Conservation (phyloP, 2,888 invertebrate genomes). For the Eupithecia tripunctaria region DNA sequence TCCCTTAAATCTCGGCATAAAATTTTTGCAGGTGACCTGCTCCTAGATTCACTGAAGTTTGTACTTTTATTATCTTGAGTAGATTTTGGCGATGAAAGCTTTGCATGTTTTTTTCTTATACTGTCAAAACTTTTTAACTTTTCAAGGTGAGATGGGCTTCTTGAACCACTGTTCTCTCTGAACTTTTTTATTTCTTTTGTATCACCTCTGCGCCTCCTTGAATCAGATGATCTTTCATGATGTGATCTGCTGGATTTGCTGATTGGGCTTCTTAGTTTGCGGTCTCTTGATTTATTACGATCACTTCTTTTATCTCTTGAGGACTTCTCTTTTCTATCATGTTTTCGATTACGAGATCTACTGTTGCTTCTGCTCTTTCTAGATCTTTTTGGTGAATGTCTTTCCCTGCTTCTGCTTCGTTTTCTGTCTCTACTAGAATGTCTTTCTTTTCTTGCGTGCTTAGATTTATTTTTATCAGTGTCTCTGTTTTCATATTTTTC, state of each 20-base stretch:
- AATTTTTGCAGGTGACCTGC: slow-evolving; percentile 1
- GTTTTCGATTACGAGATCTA: slow-evolving; percentile 31
- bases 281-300: slow-evolving; percentile 20
- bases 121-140: slow-evolving; percentile 7
- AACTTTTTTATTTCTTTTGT: slow-evolving; percentile 15
- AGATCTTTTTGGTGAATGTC: slow-evolving; percentile 26
- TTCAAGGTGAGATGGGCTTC: slow-evolving; percentile 18
- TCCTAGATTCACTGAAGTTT: slow-evolving; percentile 6
- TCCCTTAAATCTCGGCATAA: not conserved
- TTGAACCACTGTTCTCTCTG: slow-evolving; percentile 18
- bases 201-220: slow-evolving; percentile 16
- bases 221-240: slow-evolving; percentile 26
- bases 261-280: slow-evolving; percentile 27
- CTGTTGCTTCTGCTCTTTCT: slow-evolving; percentile 25
- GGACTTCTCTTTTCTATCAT: slow-evolving; percentile 15
- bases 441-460: slow-evolving; percentile 30
- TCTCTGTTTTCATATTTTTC: slow-evolving; percentile 56
- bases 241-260: slow-evolving; percentile 24
- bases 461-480: slow-evolving; percentile 46
- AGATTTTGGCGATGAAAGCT: not conserved
- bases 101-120: not conserved
- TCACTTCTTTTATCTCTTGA: slow-evolving; percentile 15
- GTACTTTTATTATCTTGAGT: not conserved
- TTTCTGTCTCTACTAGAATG: slow-evolving; percentile 36
- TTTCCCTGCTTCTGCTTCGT: slow-evolving; percentile 39